These are phyloP conservation scores for Drosophila eohydei DNA, from an alignment of 2,888 invertebrate genomes.

Conservation along the genomic window DNA sequence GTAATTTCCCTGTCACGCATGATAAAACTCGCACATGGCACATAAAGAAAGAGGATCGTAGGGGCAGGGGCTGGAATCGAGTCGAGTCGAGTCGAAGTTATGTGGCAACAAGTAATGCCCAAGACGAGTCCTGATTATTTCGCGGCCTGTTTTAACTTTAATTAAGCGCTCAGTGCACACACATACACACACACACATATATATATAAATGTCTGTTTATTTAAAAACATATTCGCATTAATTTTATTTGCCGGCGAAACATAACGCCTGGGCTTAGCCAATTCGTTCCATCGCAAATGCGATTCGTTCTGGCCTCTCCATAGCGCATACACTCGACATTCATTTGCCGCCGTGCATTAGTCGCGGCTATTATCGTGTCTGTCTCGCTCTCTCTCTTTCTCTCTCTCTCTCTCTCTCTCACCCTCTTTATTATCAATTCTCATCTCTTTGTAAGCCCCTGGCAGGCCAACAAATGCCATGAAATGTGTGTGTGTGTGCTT, in stretches of 20 bases:
- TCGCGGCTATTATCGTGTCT: constrained; percentile 75
- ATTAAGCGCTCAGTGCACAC: constrained; percentile 64
- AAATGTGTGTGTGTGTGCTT: constrained; percentile 28
- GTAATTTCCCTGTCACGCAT: constrained; percentile 75
- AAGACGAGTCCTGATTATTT: constrained; percentile 58
- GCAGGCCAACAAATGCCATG: constrained; percentile 23
- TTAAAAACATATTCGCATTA: constrained; percentile 51
- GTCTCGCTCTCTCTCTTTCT: constrained; percentile 13
- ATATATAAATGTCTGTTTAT: background rate
- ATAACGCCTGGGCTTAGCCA: constrained; percentile 23
- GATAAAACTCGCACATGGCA: constrained; percentile 71
- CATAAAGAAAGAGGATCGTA: constrained; percentile 45
- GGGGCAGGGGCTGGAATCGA: background rate
- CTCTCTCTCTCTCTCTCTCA: background rate
- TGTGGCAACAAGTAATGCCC: constrained; percentile 50
- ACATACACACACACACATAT: no score
- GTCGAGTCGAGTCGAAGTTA: constrained; percentile 12
- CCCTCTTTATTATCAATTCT: constrained; percentile 54
- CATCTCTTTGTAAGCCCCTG: constrained; percentile 51
- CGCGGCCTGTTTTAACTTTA: constrained; percentile 75
- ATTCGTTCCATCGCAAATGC: constrained; percentile 72
- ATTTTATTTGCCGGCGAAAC: constrained; percentile 32
- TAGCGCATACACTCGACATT: constrained; percentile 47
- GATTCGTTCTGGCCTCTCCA: constrained; percentile 65
- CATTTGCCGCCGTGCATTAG: constrained; percentile 75